phyloP scores from a whole-genome alignment of 23 tunicate species.

The Ascidia mentula region DNA sequence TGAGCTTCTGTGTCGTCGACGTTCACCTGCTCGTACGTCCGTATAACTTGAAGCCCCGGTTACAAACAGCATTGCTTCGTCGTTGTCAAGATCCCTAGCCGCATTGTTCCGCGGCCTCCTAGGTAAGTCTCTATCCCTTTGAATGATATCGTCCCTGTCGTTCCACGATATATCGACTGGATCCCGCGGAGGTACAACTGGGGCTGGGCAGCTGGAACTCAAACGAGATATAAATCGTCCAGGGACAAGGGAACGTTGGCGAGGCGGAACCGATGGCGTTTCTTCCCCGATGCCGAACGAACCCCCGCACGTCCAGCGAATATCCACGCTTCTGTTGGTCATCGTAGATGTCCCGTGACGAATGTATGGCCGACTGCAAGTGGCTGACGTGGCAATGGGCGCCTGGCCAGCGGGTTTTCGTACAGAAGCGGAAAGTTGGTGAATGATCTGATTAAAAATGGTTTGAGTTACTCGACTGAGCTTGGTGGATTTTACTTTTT shows the following conservation, averaged over 20 bases:
- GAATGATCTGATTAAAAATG: slow-evolving; percentile 25
- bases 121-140: neutral
- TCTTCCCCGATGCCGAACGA: slow-evolving; percentile 46
- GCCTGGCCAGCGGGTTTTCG: slow-evolving; percentile 67
- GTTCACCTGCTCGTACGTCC: neutral
- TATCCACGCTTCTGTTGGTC: slow-evolving; percentile 16
- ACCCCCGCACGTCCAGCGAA: slow-evolving; percentile 70
- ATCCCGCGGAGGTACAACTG: slow-evolving; percentile 16
- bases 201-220: neutral
- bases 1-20: neutral
- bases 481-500: neutral
- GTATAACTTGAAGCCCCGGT: neutral
- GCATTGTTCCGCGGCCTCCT: neutral
- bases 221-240: neutral
- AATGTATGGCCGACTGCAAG: neutral
- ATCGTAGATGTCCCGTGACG: neutral
- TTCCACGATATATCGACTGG: slow-evolving; percentile 1
- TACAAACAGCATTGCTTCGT: neutral
- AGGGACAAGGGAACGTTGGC: neutral
- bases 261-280: slow-evolving; percentile 4
- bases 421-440: slow-evolving; percentile 60
- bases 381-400: slow-evolving; percentile 78
- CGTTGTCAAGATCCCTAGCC: neutral
- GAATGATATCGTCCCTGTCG: neutral
- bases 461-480: neutral